These are phyloP conservation scores for Prietella phreatophila DNA, from an alignment of 2,113 vertebrate species.

Conservation along the genomic window DNA sequence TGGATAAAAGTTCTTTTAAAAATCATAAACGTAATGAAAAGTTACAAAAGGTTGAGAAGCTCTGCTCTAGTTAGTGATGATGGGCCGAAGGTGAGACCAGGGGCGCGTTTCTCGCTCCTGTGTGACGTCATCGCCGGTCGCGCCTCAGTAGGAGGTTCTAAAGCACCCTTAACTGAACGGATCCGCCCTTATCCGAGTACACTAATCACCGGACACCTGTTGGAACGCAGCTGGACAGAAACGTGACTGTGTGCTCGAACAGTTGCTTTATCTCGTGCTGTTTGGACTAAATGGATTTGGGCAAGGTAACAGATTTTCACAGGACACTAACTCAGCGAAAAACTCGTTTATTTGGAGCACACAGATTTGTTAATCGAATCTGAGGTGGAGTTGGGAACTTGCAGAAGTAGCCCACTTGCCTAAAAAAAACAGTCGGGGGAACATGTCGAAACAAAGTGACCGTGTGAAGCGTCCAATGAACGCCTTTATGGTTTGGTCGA, in stretches of 20 bases:
- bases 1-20: too few species aligned
- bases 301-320: too few species aligned
- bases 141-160: constrained; percentile 21
- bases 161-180: constrained; percentile 6
- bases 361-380: too few species aligned
- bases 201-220: constrained; percentile 29
- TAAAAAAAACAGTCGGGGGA: background rate
- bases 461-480: constrained; percentile 86
- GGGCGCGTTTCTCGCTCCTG: background rate
- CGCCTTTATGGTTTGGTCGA: constrained; percentile 84
- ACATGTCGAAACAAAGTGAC: constrained; percentile 82
- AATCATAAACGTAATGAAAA: too few species aligned
- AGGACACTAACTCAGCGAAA: background rate
- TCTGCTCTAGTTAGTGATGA: background rate
- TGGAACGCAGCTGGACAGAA: background rate
- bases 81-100: background rate
- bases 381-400: background rate
- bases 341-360: background rate
- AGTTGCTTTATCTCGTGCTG: background rate
- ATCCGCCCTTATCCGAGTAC: background rate
- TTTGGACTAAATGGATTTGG: background rate
- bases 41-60: too few species aligned
- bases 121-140: background rate
- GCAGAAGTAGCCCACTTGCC: background rate
- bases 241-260: background rate